Percentiles rank a stretch among this genome's conserved stretches.
Conservation (phyloP, 2,113 vertebrate genomes). For the Prolemur simus region DNA sequence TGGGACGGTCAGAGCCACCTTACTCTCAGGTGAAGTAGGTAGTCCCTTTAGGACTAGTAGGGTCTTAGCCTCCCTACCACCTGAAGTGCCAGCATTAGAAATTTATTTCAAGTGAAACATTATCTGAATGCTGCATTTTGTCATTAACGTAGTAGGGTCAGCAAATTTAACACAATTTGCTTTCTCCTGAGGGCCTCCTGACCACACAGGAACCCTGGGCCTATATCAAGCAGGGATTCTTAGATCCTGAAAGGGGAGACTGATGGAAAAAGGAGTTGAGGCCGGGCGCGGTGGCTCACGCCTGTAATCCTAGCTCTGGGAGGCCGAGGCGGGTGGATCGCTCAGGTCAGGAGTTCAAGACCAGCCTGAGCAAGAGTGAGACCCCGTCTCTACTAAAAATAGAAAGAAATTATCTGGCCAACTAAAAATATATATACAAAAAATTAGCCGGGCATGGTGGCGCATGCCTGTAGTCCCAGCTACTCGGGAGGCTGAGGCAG, state of each 20-base stretch:
- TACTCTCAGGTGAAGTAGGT: not conserved
- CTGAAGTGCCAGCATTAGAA: not conserved
- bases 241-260: not conserved
- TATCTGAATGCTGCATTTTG: not conserved
- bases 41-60: not conserved
- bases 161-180: not conserved
- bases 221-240: not conserved
- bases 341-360: too few relatives aligned
- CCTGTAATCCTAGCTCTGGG: too few relatives aligned
- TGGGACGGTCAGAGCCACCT: not conserved
- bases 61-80: not conserved
- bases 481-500: too few relatives aligned
- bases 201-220: not conserved
- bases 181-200: not conserved
- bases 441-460: too few relatives aligned
- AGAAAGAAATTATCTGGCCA: too few relatives aligned
- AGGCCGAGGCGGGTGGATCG: too few relatives aligned
- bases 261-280: not conserved
- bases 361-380: too few relatives aligned
- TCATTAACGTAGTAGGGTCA: not conserved
- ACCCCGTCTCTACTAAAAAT: too few relatives aligned
- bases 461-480: too few relatives aligned
- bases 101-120: not conserved
- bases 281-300: too few relatives aligned
- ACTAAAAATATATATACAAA: too few relatives aligned